Conservation (phyloP, 2,888 invertebrate species). For the Acheta domesticus region DNA sequence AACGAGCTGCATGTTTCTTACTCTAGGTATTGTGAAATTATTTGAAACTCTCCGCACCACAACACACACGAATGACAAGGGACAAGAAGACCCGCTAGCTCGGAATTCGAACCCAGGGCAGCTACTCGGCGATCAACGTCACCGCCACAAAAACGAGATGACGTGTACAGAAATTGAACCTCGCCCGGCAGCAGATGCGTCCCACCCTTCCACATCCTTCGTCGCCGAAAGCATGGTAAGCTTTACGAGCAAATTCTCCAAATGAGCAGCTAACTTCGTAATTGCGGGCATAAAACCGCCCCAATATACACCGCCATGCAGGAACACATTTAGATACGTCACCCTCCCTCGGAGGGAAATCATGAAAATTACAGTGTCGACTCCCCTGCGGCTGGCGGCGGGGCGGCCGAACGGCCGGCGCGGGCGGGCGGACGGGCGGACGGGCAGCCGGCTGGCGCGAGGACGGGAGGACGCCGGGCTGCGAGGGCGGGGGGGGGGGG, state of each 20-base stretch:
- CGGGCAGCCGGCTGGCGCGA: background rate
- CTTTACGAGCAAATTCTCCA: constrained; percentile 9
- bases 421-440: background rate
- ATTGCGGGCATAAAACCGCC: background rate
- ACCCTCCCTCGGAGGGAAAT: constrained; percentile 7
- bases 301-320: constrained; percentile 5
- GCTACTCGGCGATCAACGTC: too few relatives aligned
- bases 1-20: too few relatives aligned
- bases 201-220: too few relatives aligned
- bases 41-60: too few relatives aligned
- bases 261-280: constrained; percentile 10
- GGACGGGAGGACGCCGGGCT: background rate
- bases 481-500: background rate
- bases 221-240: background rate
- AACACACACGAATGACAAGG: too few relatives aligned
- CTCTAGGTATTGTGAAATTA: too few relatives aligned
- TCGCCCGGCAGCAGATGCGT: too few relatives aligned
- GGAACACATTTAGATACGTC: constrained; percentile 18
- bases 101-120: too few relatives aligned
- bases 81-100: too few relatives aligned
- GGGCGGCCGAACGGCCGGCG: too few relatives aligned
- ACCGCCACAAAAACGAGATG: too few relatives aligned
- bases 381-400: background rate
- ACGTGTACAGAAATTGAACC: too few relatives aligned
- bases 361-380: background rate